Percentiles rank a stretch among this genome's conserved stretches.
These are phyloP conservation scores for Siniperca knerii DNA, from an alignment of 2,113 vertebrate genomes.

Conservation along the genomic window DNA sequence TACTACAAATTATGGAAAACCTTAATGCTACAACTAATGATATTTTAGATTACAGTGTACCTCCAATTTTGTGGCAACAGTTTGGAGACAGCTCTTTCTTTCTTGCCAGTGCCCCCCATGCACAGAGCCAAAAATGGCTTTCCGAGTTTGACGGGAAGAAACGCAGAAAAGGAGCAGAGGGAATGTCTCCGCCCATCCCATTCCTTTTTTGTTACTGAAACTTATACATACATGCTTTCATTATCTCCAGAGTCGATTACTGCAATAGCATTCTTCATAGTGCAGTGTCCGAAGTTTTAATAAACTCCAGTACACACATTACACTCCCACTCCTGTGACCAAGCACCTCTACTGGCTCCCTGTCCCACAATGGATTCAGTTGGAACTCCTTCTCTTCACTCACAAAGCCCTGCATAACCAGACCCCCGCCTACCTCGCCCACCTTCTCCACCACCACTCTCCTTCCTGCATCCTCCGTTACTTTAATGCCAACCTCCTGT, in stretches of 20 bases:
- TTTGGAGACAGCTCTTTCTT: background rate
- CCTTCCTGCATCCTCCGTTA: background rate
- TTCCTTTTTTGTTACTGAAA: background rate
- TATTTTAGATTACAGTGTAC: background rate
- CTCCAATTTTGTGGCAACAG: background rate
- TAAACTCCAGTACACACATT: slow-evolving; percentile 13
- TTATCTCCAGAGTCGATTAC: slow-evolving; percentile 16
- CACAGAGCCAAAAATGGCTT: background rate
- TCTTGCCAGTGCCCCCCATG: background rate
- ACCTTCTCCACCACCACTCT: slow-evolving; percentile 4
- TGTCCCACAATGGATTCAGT: slow-evolving; percentile 16
- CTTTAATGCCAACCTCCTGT: background rate
- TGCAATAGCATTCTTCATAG: slow-evolving; percentile 18
- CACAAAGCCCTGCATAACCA: slow-evolving; percentile 29
- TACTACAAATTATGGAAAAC: background rate
- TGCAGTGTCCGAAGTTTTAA: background rate
- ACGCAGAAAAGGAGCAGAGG: background rate
- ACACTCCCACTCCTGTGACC: background rate
- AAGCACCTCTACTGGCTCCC: background rate
- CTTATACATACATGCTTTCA: slow-evolving; percentile 20
- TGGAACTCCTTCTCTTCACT: slow-evolving; percentile 18
- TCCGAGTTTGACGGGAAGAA: background rate
- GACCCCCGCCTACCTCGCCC: background rate
- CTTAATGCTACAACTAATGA: background rate
- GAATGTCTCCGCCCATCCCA: background rate